These are phyloP conservation scores for Eucriotettix oculatus DNA, from an alignment of 2,888 invertebrate species.

Conservation along the genomic window DNA sequence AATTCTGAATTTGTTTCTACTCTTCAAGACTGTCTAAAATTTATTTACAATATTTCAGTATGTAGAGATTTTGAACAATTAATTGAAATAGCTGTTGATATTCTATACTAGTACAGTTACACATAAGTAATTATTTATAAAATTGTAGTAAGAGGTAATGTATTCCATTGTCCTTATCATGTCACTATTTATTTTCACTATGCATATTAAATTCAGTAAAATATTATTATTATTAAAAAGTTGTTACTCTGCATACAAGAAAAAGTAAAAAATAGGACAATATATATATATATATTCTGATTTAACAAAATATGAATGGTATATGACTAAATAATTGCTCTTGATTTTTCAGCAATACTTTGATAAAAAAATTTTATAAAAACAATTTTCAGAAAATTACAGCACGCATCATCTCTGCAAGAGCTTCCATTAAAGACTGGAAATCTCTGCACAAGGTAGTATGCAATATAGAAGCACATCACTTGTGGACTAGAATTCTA, in stretches of 20 bases:
- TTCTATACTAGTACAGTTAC: too few species aligned
- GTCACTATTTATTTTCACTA: too few species aligned
- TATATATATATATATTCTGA: not conserved
- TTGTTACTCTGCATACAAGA: too few species aligned
- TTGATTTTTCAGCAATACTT: not conserved
- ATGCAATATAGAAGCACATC: constrained; percentile 11
- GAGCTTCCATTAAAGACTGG: constrained; percentile 49
- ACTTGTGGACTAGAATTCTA: too few species aligned
- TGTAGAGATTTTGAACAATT: not conserved
- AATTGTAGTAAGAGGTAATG: too few species aligned
- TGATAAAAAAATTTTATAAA: not conserved
- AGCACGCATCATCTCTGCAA: constrained; percentile 41
- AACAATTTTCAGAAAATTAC: constrained; percentile 34
- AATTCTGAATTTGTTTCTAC: constrained; percentile 44
- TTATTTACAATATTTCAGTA: constrained; percentile 45
- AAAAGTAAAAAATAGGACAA: too few species aligned
- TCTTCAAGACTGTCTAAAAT: constrained; percentile 40
- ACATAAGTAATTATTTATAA: too few species aligned
- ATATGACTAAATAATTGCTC: not conserved
- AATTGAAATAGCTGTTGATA: too few species aligned
- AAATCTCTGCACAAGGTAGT: constrained; percentile 49
- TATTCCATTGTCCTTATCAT: not conserved
- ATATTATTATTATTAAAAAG: not conserved
- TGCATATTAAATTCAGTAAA: not conserved
- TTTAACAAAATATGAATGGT: too few species aligned